phyloP scores from a whole-genome alignment of 2,797 vertebrate species.

The Chelmon rostratus region DNA sequence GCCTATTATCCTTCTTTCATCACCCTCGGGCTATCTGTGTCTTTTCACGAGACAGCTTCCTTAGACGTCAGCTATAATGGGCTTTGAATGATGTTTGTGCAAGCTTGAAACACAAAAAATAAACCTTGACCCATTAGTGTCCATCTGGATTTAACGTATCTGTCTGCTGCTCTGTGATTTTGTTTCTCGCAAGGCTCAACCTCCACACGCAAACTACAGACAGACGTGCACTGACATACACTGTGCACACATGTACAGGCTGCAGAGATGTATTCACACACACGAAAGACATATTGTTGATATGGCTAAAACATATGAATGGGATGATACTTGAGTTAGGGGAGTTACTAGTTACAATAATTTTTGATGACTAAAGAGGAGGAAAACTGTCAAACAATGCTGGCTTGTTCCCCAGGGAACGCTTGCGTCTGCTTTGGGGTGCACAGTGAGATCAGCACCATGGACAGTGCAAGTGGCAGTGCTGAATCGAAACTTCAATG shows the following conservation, averaged over 20 bases:
- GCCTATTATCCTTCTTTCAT: slow-evolving; percentile 59
- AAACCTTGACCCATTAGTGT: slow-evolving; percentile 82
- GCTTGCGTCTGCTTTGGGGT: not conserved
- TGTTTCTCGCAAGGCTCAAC: slow-evolving; percentile 25
- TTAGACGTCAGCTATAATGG: slow-evolving; percentile 74
- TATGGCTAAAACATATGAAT: not conserved
- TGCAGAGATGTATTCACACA: not conserved
- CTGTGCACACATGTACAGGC: not conserved
- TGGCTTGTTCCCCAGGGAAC: not conserved
- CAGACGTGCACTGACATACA: slow-evolving; percentile 10
- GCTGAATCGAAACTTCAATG: not conserved
- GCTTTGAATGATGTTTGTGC: slow-evolving; percentile 64
- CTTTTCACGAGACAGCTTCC: slow-evolving; percentile 70
- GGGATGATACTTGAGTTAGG: not conserved
- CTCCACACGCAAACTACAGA: slow-evolving; percentile 3
- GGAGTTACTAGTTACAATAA: not conserved
- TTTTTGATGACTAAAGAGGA: not conserved
- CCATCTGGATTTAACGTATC: slow-evolving; percentile 65
- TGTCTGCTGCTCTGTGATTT: slow-evolving; percentile 16
- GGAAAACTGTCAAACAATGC: not conserved
- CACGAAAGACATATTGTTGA: not conserved
- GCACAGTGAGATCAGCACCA: slow-evolving; percentile 51
- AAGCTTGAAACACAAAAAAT: slow-evolving; percentile 57
- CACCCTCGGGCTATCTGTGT: slow-evolving; percentile 70
- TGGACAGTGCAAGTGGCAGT: slow-evolving; percentile 33